Percentiles rank a stretch among this genome's conserved stretches.
Conservation (phyloP, 2,797 vertebrate genomes). For the Pyrocephalus nanus region DNA sequence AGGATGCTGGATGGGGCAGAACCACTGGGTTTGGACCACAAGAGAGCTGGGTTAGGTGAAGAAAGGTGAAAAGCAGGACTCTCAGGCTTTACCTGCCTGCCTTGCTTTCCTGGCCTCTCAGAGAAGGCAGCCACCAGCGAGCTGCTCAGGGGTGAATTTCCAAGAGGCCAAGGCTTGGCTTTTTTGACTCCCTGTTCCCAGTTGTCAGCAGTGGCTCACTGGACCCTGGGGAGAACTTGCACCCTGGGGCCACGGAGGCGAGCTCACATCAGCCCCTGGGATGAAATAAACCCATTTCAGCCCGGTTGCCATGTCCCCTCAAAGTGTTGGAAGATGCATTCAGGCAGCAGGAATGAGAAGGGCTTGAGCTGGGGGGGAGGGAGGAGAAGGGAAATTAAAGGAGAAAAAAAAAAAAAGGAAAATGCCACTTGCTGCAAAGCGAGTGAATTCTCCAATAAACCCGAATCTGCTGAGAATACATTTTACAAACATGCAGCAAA, state of each 20-base stretch:
- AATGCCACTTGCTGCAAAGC: slow-evolving; percentile 56
- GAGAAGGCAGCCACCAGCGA: not conserved
- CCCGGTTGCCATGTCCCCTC: slow-evolving; percentile 64
- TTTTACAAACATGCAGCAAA: slow-evolving; percentile 90
- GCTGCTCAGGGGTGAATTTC: not conserved
- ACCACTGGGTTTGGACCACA: not conserved
- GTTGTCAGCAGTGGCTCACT: not conserved
- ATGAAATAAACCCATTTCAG: slow-evolving; percentile 41
- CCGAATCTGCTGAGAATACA: slow-evolving; percentile 84
- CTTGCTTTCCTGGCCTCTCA: accelerated
- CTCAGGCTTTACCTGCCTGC: not conserved
- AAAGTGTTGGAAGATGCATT: slow-evolving; percentile 59
- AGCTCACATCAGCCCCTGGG: not conserved
- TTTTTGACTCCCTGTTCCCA: not conserved
- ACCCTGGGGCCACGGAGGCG: accelerated
- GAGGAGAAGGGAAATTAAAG: slow-evolving; percentile 52
- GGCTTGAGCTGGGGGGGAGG: slow-evolving; percentile 37
- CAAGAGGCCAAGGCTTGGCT: not conserved
- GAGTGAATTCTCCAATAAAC: slow-evolving; percentile 76
- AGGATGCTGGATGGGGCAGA: not conserved
- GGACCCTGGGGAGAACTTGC: accelerated
- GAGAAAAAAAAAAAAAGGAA: slow-evolving; percentile 35
- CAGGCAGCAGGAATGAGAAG: slow-evolving; percentile 71
- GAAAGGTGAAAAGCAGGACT: not conserved
- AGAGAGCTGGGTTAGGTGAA: not conserved